phyloP scores from a whole-genome alignment of 2,113 vertebrate genomes.

The Saimiri boliviensis region DNA sequence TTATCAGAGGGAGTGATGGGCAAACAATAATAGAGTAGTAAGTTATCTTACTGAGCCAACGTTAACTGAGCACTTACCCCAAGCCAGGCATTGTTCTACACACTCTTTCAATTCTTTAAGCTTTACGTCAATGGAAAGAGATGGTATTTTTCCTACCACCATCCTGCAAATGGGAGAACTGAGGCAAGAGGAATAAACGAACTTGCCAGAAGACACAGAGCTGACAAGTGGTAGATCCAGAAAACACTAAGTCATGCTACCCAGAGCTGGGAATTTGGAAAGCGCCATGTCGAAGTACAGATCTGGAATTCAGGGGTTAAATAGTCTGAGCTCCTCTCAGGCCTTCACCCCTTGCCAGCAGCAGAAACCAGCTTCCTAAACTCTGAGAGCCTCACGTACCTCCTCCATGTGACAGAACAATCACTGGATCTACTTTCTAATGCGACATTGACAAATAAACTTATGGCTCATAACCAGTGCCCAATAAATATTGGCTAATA shows the following conservation, averaged over 20 bases:
- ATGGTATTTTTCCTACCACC: background rate
- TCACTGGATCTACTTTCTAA: background rate
- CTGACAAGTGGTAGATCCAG: too few relatives aligned
- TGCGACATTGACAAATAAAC: background rate
- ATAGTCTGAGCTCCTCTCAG: rapidly evolving
- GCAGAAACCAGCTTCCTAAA: background rate
- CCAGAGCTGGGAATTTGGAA: rapidly evolving
- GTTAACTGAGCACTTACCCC: rapidly evolving
- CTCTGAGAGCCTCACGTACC: background rate
- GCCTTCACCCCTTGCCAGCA: background rate
- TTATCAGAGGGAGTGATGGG: rapidly evolving
- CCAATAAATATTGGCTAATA: too few relatives aligned
- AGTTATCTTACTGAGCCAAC: background rate
- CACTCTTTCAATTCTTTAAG: background rate
- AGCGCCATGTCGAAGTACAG: rapidly evolving
- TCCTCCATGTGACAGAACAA: background rate
- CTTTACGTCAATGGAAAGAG: rapidly evolving
- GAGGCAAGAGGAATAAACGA: background rate
- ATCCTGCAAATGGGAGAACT: background rate
- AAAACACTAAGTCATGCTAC: rapidly evolving
- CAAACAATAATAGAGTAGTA: rapidly evolving
- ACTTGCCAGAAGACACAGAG: background rate
- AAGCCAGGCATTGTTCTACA: rapidly evolving
- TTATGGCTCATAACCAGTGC: too few relatives aligned
- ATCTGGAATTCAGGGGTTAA: rapidly evolving